These are phyloP conservation scores for Lytechinus pictus DNA, from an alignment of 35 echinoderm and acorn worm genomes.

Conservation along the genomic window DNA sequence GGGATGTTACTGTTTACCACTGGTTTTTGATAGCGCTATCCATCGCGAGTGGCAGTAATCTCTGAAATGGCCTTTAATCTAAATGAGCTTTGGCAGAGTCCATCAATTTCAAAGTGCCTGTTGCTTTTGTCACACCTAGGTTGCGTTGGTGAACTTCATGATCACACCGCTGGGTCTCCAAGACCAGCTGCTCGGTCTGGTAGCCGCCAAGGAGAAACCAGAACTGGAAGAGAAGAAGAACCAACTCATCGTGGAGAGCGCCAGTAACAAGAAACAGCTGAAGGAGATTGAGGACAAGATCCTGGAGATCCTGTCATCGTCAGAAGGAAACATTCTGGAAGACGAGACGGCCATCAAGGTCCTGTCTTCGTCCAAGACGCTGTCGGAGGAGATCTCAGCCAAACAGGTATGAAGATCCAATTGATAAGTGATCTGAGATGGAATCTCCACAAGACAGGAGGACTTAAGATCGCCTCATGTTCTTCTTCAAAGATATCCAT, in stretches of 20 bases:
- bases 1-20: no score
- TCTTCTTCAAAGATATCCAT: no score
- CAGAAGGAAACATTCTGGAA: slow-evolving; percentile 97
- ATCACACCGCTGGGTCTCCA: slow-evolving; percentile 99
- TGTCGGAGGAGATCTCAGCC: slow-evolving; percentile 96
- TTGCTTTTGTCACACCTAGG: slow-evolving; percentile 38
- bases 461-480: no score
- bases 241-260: slow-evolving; percentile 98
- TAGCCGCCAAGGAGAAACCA: slow-evolving; percentile 98
- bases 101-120: neutral
- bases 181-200: slow-evolving; percentile 97
- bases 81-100: no score
- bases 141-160: slow-evolving; percentile 98
- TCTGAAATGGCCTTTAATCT: no score
- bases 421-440: neutral
- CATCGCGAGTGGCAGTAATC: no score
- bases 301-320: slow-evolving; percentile 91
- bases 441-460: no score
- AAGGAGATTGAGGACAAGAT: slow-evolving; percentile 99
- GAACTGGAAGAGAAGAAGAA: slow-evolving; percentile 99
- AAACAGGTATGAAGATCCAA: slow-evolving; percentile 80
- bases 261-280: slow-evolving; percentile 95
- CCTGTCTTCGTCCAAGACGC: slow-evolving; percentile 94
- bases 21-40: no score
- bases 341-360: slow-evolving; percentile 99